A percentile compares a stretch with the other conserved stretches of the same genome.
phyloP scores from a whole-genome alignment of 2,888 invertebrate genomes.

The Nowickia ferox region DNA sequence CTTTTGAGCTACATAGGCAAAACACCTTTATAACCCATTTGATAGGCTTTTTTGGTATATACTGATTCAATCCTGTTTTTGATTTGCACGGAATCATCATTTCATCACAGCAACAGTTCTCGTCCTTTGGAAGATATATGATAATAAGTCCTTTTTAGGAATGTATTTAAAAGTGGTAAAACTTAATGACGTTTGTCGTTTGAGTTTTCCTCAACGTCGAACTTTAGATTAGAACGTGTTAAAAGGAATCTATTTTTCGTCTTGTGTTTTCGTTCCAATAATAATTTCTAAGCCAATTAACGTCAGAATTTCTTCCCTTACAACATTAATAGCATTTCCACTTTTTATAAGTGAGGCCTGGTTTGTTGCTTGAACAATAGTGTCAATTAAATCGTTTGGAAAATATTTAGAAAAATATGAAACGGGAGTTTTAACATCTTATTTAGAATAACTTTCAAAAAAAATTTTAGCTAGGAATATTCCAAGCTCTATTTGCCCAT shows the following conservation, averaged over 20 bases:
- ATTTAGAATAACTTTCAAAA: too few species aligned
- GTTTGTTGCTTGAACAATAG: too few species aligned
- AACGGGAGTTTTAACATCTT: too few species aligned
- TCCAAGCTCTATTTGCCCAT: too few species aligned
- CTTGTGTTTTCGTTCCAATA: too few species aligned
- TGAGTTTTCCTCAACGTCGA: not conserved
- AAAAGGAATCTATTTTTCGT: not conserved
- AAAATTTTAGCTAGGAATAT: too few species aligned
- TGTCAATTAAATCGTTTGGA: too few species aligned
- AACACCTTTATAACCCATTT: slow-evolving; percentile 11
- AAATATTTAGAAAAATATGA: too few species aligned
- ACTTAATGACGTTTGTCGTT: not conserved
- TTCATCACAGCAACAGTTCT: slow-evolving; percentile 11
- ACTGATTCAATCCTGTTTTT: slow-evolving; percentile 9
- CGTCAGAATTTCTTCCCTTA: too few species aligned
- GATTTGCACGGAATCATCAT: slow-evolving; percentile 26
- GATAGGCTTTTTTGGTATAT: slow-evolving; percentile 22
- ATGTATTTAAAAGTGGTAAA: slow-evolving; percentile 7
- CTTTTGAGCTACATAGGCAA: slow-evolving; percentile 17
- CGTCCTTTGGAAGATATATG: not conserved
- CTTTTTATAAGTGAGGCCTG: too few species aligned
- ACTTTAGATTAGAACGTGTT: not conserved
- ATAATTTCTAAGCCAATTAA: too few species aligned
- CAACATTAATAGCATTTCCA: too few species aligned
- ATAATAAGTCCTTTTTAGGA: not conserved